These are phyloP conservation scores for Phodopus roborovskii DNA, from an alignment of 2,113 vertebrate species.

Conservation along the genomic window DNA sequence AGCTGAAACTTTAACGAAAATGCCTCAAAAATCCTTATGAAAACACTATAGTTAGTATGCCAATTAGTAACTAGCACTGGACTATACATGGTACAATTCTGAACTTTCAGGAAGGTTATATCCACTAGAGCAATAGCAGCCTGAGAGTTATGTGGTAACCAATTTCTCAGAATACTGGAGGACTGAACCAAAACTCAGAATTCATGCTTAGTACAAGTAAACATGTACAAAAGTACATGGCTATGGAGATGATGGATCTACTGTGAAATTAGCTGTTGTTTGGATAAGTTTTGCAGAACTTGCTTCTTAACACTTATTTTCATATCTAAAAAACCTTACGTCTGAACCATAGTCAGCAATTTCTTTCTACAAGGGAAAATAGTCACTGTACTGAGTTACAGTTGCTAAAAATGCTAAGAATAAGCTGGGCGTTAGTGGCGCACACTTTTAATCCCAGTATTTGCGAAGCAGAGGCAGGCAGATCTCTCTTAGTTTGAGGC, in stretches of 20 bases:
- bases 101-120: neutral
- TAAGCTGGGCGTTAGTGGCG: too few relatives aligned
- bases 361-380: neutral
- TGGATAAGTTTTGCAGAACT: neutral
- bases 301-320: neutral
- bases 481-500: too few relatives aligned
- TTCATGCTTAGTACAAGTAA: neutral
- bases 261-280: neutral
- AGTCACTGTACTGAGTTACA: neutral
- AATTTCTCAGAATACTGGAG: neutral
- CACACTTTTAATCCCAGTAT: too few relatives aligned
- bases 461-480: too few relatives aligned
- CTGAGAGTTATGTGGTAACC: neutral
- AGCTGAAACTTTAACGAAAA: neutral
- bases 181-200: neutral
- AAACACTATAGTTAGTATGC: neutral
- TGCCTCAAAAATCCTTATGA: neutral
- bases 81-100: neutral
- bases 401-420: neutral
- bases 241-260: neutral
- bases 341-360: neutral
- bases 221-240: neutral
- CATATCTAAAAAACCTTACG: neutral
- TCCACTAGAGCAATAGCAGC: neutral
- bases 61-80: neutral